Percentiles rank a stretch among this genome's conserved stretches.
Conservation (phyloP, 2,797 vertebrate species). For the Danio albolineatus region DNA sequence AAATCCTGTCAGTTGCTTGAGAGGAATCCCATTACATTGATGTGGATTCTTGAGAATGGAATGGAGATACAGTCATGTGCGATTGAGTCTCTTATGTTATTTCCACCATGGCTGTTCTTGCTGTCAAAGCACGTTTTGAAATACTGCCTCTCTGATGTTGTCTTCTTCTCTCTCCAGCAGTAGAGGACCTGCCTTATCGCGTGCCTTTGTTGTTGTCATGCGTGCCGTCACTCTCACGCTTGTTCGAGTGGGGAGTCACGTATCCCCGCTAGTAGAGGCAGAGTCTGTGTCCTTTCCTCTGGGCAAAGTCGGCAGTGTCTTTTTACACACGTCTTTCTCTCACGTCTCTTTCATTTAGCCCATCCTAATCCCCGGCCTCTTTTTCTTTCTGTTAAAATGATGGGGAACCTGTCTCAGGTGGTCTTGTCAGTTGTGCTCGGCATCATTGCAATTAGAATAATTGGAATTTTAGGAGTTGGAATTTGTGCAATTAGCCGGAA, state of each 20-base stretch:
- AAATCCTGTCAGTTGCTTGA: constrained; percentile 1
- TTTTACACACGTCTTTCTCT: constrained; percentile 12
- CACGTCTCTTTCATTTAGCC: constrained; percentile 30
- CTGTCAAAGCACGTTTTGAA: constrained; percentile 74
- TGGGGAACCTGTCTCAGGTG: constrained; percentile 35
- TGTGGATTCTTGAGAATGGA: constrained; percentile 16
- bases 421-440: constrained; percentile 8
- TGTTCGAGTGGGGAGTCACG: constrained; percentile 56
- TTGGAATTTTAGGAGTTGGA: constrained; percentile 35
- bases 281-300: constrained; percentile 28
- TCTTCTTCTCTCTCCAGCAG: constrained; percentile 1
- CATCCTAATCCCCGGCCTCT: constrained; percentile 33
- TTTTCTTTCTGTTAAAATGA: constrained; percentile 40
- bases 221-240: constrained; percentile 43
- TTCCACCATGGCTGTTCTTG: constrained; percentile 1
- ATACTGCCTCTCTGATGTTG: constrained; percentile 8
- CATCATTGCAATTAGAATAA: constrained; percentile 46
- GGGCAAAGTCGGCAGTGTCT: constrained; percentile 37
- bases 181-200: constrained; percentile 49
- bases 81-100: not conserved
- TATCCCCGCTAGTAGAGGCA: constrained; percentile 46
- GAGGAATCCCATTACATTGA: not conserved
- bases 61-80: not conserved
- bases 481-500: constrained; percentile 5
- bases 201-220: constrained; percentile 51